Base-by-base conservation (phyloP, 1,140 invertebrate species). In the Heliconius himera region DNA sequence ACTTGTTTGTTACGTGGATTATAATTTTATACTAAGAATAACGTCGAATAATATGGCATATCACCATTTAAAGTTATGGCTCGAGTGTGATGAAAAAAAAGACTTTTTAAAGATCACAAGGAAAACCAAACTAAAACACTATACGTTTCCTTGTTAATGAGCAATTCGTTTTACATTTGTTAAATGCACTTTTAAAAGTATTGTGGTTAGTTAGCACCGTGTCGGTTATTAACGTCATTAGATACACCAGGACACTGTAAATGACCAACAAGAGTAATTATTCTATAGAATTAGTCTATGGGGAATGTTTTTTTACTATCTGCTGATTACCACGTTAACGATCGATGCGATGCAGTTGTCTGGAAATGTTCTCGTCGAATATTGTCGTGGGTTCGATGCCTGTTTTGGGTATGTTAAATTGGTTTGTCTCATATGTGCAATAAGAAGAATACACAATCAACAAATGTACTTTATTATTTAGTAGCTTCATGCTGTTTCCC, bases 111-210 rank as follows among this genome's bases (percentile, higher is more conserved):
- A 51, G 49, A 20, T 5, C 6, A 0, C 22, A 66, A 66, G 26
- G 3, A 66, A 66, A 66, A n/a, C n/a, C 22, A 1, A 66, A 16
- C 26, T 11, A 11, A 66, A 29, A 66, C 4, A 66, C 11, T 66
- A 66, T 29, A 29, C 22, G 22, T n/a, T 56, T 51, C 20, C 54
- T 56, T 56, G 11, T 66, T 11, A 29, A 66, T 29, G 60, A 66
- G 60, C 60, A 26, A 26, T 66, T 66, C 26, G 11, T 66, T 66
- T 66, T 72, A 51, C 38, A 78, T 51, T 73, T 78, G 70, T 70
- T 73, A 74, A 83, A 70, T 83, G 84, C 80, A 85, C 84, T 85
- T 36, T 36, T 80, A 83, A 77, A 36, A 70, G 70, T 82, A 83
- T 83, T 85, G 73, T 51, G 22, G 76, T 76, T 83, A 84, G 74